Evolutionary conservation across 2,113 vertebrate species (phyloP).

Genomic region (Orientallactaga bullata): DNA sequence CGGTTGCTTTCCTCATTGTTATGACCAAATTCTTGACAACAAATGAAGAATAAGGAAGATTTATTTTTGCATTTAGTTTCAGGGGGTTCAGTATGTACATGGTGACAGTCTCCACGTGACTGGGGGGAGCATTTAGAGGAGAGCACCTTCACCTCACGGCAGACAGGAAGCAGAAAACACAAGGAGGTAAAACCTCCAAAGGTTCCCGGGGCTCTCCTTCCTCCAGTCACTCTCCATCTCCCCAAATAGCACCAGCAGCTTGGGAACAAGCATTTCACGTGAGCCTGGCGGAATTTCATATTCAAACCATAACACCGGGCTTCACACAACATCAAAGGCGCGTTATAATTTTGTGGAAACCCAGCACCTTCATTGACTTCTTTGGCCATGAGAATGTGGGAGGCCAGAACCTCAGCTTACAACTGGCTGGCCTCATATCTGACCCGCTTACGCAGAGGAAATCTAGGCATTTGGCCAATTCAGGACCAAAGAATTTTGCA

Average conservation of each 20-base stretch:
- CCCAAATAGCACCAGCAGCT: neutral
- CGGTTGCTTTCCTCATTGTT: neutral
- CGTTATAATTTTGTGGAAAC: neutral
- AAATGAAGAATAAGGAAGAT: neutral
- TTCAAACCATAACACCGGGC: neutral
- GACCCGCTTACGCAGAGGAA: conserved; percentile 72
- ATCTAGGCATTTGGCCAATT: conserved; percentile 55
- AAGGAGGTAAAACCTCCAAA: neutral
- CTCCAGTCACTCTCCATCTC: neutral
- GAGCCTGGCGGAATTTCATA: neutral
- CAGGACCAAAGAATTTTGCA: conserved; percentile 44
- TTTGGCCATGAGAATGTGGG: neutral
- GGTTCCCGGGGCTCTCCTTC: neutral
- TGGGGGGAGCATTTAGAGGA: neutral
- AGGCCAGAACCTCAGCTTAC: conserved; percentile 39
- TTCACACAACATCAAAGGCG: neutral
- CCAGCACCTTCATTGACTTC: neutral
- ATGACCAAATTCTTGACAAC: neutral
- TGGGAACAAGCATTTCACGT: neutral
- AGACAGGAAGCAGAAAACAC: no score
- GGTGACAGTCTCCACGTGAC: no score
- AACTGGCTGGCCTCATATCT: conserved; percentile 23
- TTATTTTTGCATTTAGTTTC: neutral
- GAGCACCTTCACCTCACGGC: neutral
- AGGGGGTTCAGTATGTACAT: neutral